Evolutionary conservation across 2,797 vertebrate species (phyloP).

Genomic region (Gouania willdenowi): DNA sequence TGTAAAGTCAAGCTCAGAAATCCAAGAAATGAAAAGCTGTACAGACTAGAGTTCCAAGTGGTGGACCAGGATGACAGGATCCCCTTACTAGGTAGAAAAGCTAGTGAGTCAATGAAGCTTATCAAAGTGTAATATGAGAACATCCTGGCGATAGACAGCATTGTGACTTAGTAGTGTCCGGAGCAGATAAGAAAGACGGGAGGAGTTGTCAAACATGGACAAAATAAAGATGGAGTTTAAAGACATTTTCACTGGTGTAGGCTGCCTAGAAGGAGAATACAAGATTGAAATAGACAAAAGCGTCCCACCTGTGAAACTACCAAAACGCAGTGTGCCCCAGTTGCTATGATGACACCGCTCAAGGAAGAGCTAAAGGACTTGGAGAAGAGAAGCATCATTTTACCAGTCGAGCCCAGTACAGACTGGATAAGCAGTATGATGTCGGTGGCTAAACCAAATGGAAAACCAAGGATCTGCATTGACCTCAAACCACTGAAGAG

Average conservation of each 20-base stretch:
- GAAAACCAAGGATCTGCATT: background rate
- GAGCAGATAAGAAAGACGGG: background rate
- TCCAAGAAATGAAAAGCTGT: background rate
- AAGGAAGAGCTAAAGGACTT: background rate
- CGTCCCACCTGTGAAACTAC: background rate
- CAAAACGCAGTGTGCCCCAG: background rate
- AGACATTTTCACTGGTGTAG: background rate
- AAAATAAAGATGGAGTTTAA: background rate
- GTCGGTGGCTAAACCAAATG: background rate
- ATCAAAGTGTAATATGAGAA: background rate
- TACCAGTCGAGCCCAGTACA: too few relatives aligned
- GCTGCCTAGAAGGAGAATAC: background rate
- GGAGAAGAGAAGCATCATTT: background rate
- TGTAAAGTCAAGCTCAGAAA: background rate
- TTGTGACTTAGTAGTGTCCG: background rate
- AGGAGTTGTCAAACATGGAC: background rate
- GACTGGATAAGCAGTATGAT: constrained; percentile 3
- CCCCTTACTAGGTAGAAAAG: background rate
- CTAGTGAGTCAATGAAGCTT: background rate
- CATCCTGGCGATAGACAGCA: background rate
- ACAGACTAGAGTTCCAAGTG: constrained; percentile 7
- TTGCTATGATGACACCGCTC: background rate
- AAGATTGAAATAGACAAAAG: background rate
- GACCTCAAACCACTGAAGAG: background rate
- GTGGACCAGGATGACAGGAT: background rate